Conservation (phyloP, 2,888 invertebrate genomes). For the Alsophila aescularia region DNA sequence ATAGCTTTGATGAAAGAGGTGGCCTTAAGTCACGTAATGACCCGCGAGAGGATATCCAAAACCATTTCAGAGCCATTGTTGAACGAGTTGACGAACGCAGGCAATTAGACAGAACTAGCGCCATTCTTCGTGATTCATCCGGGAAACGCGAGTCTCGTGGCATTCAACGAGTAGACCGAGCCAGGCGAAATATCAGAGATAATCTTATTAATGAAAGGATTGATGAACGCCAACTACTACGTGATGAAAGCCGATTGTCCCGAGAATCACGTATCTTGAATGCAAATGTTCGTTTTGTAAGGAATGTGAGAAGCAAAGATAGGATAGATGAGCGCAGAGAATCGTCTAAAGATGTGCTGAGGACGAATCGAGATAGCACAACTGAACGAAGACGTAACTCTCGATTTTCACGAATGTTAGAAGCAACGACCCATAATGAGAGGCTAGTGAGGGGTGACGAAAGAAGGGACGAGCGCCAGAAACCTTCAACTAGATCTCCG, state of each 20-base stretch:
- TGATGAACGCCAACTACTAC: constrained; percentile 8
- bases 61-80: not conserved
- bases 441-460: not conserved
- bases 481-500: constrained; percentile 10
- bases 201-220: constrained; percentile 11
- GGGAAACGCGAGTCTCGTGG: constrained; percentile 4
- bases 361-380: not conserved
- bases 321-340: not conserved
- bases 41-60: constrained; percentile 1
- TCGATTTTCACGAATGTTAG: not conserved
- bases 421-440: not conserved
- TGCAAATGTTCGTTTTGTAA: not conserved
- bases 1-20: not conserved
- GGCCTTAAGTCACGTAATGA: not conserved
- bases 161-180: constrained; percentile 2
- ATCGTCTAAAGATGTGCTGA: not conserved
- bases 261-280: constrained; percentile 8
- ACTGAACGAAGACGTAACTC: constrained; percentile 1
- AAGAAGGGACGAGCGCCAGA: constrained; percentile 1
- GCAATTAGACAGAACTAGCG: constrained; percentile 2
- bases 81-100: constrained; percentile 13
- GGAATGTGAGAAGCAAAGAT: constrained; percentile 1
- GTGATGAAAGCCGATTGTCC: constrained; percentile 17
- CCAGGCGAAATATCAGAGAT: constrained; percentile 6
- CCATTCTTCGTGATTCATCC: constrained; percentile 3